Percentiles rank a stretch among this genome's conserved stretches.
phyloP scores from a whole-genome alignment of 2,797 vertebrate genomes.

The Sciurus carolinensis region DNA sequence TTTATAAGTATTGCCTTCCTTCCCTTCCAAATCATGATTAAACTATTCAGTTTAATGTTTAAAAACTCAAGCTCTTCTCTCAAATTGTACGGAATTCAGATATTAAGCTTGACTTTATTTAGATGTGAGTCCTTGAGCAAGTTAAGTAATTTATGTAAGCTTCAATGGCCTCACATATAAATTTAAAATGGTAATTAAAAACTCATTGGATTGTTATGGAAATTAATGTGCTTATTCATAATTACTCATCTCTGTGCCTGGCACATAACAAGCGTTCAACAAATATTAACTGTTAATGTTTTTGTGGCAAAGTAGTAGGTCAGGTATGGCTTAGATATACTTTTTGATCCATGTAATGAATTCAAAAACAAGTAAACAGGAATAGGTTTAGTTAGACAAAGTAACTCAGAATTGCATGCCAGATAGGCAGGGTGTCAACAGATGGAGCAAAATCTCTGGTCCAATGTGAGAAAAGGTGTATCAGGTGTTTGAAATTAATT shows the following conservation, averaged over 20 bases:
- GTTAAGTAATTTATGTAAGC: constrained; percentile 4
- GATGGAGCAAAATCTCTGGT: neutral
- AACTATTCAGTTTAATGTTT: constrained; percentile 6
- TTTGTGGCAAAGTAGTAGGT: neutral
- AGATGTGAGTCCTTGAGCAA: neutral
- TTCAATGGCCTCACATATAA: constrained; percentile 27
- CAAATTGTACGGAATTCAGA: constrained; percentile 27
- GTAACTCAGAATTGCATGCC: neutral
- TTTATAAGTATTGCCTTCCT: constrained; percentile 11
- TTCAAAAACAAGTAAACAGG: neutral
- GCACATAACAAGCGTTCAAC: neutral
- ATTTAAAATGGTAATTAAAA: constrained; percentile 25
- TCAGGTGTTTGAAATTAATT: constrained; percentile 36
- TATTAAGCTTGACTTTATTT: neutral
- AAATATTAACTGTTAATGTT: constrained; percentile 31
- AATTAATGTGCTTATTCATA: constrained; percentile 47
- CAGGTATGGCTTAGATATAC: neutral
- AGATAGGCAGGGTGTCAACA: neutral
- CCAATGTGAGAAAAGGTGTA: neutral
- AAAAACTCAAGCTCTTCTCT: constrained; percentile 1
- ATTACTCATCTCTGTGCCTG: neutral
- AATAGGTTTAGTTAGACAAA: constrained; percentile 1
- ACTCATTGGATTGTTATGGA: neutral
- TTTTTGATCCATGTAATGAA: neutral
- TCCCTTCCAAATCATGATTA: neutral